Percentiles rank a stretch among this genome's conserved stretches.
Evolutionary conservation across 2,113 vertebrate genomes (phyloP).

Genomic region (Amphilophus citrinellus): DNA sequence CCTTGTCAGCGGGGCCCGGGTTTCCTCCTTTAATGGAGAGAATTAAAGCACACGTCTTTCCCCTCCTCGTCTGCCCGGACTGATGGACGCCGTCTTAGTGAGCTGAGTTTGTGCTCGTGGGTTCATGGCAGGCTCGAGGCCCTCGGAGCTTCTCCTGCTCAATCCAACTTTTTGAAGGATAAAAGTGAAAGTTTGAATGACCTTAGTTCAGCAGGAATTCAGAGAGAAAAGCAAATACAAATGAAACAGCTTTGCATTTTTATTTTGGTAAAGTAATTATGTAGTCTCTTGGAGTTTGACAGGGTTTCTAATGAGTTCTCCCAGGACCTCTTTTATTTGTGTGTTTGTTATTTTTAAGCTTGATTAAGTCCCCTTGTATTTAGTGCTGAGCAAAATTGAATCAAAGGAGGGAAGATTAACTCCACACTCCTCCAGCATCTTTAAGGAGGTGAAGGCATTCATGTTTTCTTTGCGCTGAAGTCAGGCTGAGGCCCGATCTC

Average conservation of each 20-base stretch:
- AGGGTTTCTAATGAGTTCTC: conserved; percentile 88
- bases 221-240: conserved; percentile 77
- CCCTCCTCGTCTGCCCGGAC: conserved; percentile 31
- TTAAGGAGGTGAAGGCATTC: conserved; percentile 51
- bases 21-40: conserved; percentile 70
- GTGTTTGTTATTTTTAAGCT: conserved; percentile 88
- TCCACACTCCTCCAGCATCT: conserved; percentile 71
- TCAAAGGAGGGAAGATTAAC: conserved; percentile 81
- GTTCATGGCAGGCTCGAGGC: neutral
- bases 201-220: conserved; percentile 88
- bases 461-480: conserved; percentile 18
- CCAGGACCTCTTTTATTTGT: conserved; percentile 84
- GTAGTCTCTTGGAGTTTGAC: conserved; percentile 87
- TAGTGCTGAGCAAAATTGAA: conserved; percentile 82
- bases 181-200: conserved; percentile 84
- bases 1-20: conserved; percentile 67
- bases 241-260: conserved; percentile 85
- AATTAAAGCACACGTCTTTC: conserved; percentile 45
- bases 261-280: conserved; percentile 86
- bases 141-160: conserved; percentile 39
- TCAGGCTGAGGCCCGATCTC: neutral
- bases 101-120: conserved; percentile 56
- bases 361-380: conserved; percentile 87
- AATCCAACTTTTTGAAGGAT: conserved; percentile 84
- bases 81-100: conserved; percentile 55